A percentile compares a stretch with the other conserved stretches of the same genome.
Evolutionary conservation across 2,888 invertebrate species (phyloP).

Genomic region (Matsumyia berberina): DNA sequence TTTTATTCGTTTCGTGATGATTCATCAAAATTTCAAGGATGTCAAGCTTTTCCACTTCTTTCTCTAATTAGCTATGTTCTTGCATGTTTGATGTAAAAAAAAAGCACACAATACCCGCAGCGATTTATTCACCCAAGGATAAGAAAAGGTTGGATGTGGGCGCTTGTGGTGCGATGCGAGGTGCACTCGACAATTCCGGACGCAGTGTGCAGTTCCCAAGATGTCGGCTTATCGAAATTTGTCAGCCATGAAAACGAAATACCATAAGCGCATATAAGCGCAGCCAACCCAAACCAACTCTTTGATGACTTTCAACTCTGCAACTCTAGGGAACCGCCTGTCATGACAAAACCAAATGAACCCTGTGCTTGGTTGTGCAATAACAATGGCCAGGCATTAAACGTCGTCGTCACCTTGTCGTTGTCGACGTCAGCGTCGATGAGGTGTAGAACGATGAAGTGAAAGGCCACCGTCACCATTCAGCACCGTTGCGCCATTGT

Average conservation of each 20-base stretch:
- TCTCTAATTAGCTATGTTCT: constrained; percentile 69
- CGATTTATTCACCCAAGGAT: constrained; percentile 40
- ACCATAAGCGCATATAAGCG: constrained; percentile 63
- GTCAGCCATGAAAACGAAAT: constrained; percentile 70
- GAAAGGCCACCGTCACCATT: constrained; percentile 56
- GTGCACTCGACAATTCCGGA: constrained; percentile 72
- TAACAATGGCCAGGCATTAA: constrained; percentile 72
- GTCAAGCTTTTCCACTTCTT: constrained; percentile 38
- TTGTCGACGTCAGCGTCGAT: constrained; percentile 66
- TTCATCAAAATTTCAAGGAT: constrained; percentile 61
- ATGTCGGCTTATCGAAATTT: constrained; percentile 72
- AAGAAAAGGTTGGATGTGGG: constrained; percentile 12
- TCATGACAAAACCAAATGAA: constrained; percentile 59
- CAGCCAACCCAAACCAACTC: constrained; percentile 47
- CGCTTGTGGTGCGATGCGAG: constrained; percentile 47
- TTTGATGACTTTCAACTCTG: constrained; percentile 29
- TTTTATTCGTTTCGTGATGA: constrained; percentile 47
- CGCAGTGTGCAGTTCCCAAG: constrained; percentile 68
- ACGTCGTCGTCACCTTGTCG: constrained; percentile 76
- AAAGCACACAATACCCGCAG: constrained; percentile 31
- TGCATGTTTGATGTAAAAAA: constrained; percentile 49
- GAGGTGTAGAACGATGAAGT: constrained; percentile 73
- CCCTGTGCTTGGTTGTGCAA: constrained; percentile 48
- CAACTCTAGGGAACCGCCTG: constrained; percentile 32
- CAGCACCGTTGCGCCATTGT: constrained; percentile 52